These are phyloP conservation scores for Tyria jacobaeae DNA, from an alignment of 2,888 invertebrate genomes.

Conservation along the genomic window DNA sequence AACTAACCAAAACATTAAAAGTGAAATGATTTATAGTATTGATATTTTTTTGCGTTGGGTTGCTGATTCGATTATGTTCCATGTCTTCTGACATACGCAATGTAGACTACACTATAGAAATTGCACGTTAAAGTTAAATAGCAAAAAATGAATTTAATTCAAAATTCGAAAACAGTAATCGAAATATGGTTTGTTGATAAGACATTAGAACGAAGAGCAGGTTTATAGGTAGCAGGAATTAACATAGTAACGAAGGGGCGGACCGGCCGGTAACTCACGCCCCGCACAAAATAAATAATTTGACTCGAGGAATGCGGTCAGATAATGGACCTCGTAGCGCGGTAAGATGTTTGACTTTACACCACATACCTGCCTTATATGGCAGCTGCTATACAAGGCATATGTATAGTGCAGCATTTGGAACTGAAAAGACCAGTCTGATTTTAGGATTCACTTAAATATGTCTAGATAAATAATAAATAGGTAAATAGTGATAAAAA, in stretches of 20 bases:
- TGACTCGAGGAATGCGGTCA: constrained; percentile 71
- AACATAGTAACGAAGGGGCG: constrained; percentile 85
- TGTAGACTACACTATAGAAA: background rate
- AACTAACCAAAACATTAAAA: no score
- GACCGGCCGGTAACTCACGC: constrained; percentile 80
- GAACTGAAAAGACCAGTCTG: background rate
- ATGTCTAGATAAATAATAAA: background rate
- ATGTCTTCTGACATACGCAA: background rate
- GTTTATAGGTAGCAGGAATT: constrained; percentile 72
- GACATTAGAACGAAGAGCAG: constrained; percentile 54
- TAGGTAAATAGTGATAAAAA: background rate
- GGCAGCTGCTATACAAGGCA: constrained; percentile 4
- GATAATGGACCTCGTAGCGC: constrained; percentile 60
- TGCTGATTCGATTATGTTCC: background rate
- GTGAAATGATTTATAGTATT: no score
- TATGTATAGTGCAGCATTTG: constrained; percentile 1
- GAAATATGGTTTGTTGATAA: constrained; percentile 40
- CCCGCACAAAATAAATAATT: constrained; percentile 83
- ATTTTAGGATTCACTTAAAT: background rate
- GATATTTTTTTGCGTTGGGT: no score
- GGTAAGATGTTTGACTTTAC: constrained; percentile 45
- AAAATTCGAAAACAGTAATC: constrained; percentile 25
- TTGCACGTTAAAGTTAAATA: background rate
- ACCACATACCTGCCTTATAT: constrained; percentile 26
- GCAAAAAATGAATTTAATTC: constrained; percentile 21